Conservation (phyloP, 2,113 vertebrate species). For the Elephantulus edwardii region DNA sequence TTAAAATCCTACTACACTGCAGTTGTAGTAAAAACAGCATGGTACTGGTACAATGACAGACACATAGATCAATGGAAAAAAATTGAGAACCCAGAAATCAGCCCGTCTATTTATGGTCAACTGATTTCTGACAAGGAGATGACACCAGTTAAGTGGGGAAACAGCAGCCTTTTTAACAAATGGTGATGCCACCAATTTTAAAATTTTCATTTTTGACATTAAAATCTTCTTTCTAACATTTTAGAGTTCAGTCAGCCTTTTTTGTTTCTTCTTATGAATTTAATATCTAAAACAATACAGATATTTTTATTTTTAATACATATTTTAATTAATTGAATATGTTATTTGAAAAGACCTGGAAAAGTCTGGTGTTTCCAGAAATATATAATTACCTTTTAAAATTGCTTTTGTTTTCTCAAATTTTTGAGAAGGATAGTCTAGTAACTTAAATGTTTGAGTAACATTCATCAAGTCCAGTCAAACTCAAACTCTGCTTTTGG, state of each 20-base stretch:
- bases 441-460: conserved; percentile 34
- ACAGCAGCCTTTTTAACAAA: too few species aligned
- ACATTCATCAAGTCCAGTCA: background rate
- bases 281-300: background rate
- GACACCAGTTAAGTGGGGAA: too few species aligned
- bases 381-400: background rate
- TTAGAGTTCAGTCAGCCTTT: background rate
- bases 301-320: background rate
- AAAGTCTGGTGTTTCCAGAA: background rate
- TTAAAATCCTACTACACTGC: too few species aligned
- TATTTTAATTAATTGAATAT: background rate
- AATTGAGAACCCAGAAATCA: too few species aligned
- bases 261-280: background rate
- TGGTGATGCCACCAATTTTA: background rate
- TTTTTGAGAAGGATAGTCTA: conserved; percentile 56
- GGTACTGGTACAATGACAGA: too few species aligned
- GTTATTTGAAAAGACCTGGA: background rate
- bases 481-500: background rate
- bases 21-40: too few species aligned
- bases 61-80: too few species aligned
- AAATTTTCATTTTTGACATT: background rate
- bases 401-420: conserved; percentile 9
- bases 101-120: too few species aligned
- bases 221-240: background rate
- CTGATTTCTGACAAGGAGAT: too few species aligned